Conservation (phyloP, 2,113 vertebrate species). For the Elanoides forficatus region DNA sequence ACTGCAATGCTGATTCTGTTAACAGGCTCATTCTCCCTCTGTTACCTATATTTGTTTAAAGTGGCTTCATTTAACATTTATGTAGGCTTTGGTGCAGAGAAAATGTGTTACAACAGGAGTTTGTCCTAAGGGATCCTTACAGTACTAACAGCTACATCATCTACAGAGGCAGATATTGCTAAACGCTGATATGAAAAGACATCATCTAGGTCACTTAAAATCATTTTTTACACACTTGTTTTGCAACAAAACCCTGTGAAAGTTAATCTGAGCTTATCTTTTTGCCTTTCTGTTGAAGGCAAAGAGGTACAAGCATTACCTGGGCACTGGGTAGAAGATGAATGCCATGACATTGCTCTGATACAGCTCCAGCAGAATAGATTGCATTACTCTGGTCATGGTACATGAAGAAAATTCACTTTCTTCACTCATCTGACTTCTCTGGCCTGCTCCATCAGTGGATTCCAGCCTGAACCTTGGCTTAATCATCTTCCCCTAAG, state of each 20-base stretch:
- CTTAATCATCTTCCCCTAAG: background rate
- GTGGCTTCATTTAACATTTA: slow-evolving; percentile 65
- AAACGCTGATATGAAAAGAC: slow-evolving; percentile 34
- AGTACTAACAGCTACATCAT: slow-evolving; percentile 22
- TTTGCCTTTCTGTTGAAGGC: background rate
- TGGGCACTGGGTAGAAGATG: background rate
- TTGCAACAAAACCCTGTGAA: background rate
- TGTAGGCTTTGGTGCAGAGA: slow-evolving; percentile 56
- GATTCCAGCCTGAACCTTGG: background rate
- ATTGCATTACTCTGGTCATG: background rate
- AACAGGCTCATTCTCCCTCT: slow-evolving; percentile 50
- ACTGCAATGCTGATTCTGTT: slow-evolving; percentile 40
- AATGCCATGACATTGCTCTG: background rate
- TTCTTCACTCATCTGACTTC: background rate
- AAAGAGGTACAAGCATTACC: background rate
- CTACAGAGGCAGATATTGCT: slow-evolving; percentile 29
- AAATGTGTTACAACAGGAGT: slow-evolving; percentile 37
- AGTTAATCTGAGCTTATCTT: slow-evolving; percentile 21
- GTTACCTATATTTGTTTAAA: slow-evolving; percentile 64
- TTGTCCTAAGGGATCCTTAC: slow-evolving; percentile 57
- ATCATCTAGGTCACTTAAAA: slow-evolving; percentile 38
- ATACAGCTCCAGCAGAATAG: background rate
- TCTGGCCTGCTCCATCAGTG: background rate
- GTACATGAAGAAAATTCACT: background rate
- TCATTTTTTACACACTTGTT: slow-evolving; percentile 47